A percentile compares a stretch with the other conserved stretches of the same genome.
Evolutionary conservation across 2,888 invertebrate species (phyloP).

Genomic region (Tridacna gigas): DNA sequence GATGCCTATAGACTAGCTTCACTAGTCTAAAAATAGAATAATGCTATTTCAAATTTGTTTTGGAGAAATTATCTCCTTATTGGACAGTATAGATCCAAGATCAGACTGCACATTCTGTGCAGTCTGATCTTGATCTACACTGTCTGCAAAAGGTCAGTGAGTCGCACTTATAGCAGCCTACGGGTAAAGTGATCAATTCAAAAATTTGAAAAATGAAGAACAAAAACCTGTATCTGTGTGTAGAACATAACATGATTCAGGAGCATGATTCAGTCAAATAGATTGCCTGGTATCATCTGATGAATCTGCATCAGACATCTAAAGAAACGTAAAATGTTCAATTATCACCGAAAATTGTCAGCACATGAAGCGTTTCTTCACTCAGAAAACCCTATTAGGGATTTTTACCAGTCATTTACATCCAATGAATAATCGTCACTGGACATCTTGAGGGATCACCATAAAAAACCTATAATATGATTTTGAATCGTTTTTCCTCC

Average conservation of each 20-base stretch:
- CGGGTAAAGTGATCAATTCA: no score
- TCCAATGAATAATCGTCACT: slow-evolving; percentile 46
- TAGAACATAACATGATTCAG: slow-evolving; percentile 7
- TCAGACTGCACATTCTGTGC: no score
- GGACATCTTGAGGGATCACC: slow-evolving; percentile 34
- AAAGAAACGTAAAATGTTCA: slow-evolving; percentile 42
- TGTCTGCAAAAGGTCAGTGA: no score
- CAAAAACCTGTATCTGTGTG: background rate
- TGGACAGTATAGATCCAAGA: no score
- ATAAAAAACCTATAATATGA: slow-evolving; percentile 36
- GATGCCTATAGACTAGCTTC: no score
- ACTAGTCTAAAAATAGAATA: no score
- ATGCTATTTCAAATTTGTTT: no score
- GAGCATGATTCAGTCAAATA: slow-evolving; percentile 14
- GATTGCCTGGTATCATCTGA: background rate
- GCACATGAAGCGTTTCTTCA: slow-evolving; percentile 7
- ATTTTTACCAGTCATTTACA: slow-evolving; percentile 34
- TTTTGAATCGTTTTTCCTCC: slow-evolving; percentile 44
- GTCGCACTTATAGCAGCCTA: no score
- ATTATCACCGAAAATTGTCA: slow-evolving; percentile 39
- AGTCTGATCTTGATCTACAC: no score
- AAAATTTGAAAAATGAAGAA: background rate
- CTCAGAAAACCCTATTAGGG: slow-evolving; percentile 28
- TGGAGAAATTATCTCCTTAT: no score
- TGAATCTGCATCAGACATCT: slow-evolving; percentile 27